A percentile compares a stretch with the other conserved stretches of the same genome.
Conservation (phyloP, 2,888 invertebrate species). For the Tinea pellionella region DNA sequence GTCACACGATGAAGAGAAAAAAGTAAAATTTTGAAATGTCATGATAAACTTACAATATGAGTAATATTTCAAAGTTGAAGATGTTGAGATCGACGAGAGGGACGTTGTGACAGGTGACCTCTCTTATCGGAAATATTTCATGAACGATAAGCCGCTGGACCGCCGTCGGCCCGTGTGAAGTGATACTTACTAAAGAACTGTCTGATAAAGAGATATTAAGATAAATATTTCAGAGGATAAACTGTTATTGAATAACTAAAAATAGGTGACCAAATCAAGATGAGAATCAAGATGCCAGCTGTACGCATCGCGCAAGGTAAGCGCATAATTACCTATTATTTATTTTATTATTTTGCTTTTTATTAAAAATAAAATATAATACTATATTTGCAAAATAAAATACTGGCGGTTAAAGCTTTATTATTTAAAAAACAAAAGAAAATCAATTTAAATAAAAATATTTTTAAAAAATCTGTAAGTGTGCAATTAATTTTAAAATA, state of each 20-base stretch:
- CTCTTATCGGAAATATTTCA: slow-evolving; percentile 50
- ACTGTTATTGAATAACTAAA: slow-evolving; percentile 59
- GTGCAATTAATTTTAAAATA: no score
- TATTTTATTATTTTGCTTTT: not conserved
- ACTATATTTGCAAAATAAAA: no score
- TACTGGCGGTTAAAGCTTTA: no score
- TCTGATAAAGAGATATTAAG: slow-evolving; percentile 6
- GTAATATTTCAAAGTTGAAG: slow-evolving; percentile 42
- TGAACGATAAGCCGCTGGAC: slow-evolving; percentile 58
- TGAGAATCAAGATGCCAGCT: slow-evolving; percentile 98
- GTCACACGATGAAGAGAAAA: slow-evolving; percentile 58
- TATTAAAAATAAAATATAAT: no score
- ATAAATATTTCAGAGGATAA: slow-evolving; percentile 27
- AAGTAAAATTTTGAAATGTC: slow-evolving; percentile 35
- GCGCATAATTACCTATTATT: slow-evolving; percentile 26
- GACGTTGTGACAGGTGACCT: slow-evolving; percentile 44
- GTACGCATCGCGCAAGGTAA: slow-evolving; percentile 97
- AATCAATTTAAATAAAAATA: no score
- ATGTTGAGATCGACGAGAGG: slow-evolving; percentile 43
- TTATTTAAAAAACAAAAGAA: no score
- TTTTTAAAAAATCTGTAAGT: no score
- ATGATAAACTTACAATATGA: slow-evolving; percentile 21
- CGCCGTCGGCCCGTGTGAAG: slow-evolving; percentile 64
- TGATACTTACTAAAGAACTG: slow-evolving; percentile 32
- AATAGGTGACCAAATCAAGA: slow-evolving; percentile 77